A percentile compares a stretch with the other conserved stretches of the same genome.
These are phyloP conservation scores for Pseudolaguvia tuberculata DNA, from an alignment of 2,113 vertebrate species.

Conservation along the genomic window DNA sequence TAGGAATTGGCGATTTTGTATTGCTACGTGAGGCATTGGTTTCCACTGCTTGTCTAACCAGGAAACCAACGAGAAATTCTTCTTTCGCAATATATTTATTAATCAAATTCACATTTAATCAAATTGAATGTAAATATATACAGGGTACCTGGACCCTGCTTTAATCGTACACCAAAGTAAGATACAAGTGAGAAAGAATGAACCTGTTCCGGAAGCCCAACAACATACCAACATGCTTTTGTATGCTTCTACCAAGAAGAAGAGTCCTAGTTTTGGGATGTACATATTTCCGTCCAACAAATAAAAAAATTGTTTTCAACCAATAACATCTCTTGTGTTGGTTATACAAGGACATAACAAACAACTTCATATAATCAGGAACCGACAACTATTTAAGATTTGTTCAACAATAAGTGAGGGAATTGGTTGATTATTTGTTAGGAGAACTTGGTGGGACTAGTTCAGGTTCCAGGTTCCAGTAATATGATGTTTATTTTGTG, in stretches of 20 bases:
- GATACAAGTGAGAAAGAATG: background rate
- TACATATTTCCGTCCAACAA: background rate
- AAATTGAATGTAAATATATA: no score
- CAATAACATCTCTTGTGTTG: no score
- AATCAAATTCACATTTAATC: no score
- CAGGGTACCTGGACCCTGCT: background rate
- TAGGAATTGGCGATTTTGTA: background rate
- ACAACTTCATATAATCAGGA: no score
- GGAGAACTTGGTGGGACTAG: no score
- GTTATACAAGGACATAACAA: no score
- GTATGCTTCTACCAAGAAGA: background rate
- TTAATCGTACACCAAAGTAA: background rate
- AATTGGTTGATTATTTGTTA: no score
- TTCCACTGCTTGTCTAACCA: background rate
- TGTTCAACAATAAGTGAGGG: no score
- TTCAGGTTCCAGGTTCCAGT: no score
- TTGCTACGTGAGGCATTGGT: background rate
- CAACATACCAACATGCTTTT: background rate
- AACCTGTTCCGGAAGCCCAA: background rate
- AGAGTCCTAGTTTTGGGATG: background rate
- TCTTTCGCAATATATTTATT: background rate
- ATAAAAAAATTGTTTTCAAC: no score
- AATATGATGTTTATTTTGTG: no score
- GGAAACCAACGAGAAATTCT: background rate
- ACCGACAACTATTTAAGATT: no score